Evolutionary conservation across 1,140 invertebrate species (phyloP).

Genomic region (Drosophila funebris): DNA sequence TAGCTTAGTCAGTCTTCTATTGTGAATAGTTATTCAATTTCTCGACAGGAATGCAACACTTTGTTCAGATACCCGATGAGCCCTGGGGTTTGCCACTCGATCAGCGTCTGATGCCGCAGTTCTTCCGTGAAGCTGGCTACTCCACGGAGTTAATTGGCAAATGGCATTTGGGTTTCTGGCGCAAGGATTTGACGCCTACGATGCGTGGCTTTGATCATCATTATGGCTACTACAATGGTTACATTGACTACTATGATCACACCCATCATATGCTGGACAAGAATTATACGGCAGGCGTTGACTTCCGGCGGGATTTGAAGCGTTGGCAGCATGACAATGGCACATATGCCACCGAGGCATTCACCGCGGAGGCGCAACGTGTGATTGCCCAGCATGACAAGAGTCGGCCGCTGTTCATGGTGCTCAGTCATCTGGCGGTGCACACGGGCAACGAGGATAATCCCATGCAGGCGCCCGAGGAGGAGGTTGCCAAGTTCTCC

Average conservation of each 20-base stretch:
- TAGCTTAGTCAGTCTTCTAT: too few relatives aligned
- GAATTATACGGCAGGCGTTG: constrained; percentile 85
- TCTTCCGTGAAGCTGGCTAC: constrained; percentile 91
- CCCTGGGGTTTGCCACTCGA: constrained; percentile 90
- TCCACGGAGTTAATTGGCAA: constrained; percentile 93
- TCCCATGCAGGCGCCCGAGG: constrained; percentile 90
- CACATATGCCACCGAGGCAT: constrained; percentile 91
- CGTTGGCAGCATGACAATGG: constrained; percentile 86
- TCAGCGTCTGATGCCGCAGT: constrained; percentile 90
- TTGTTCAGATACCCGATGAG: constrained; percentile 89
- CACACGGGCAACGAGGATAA: constrained; percentile 90
- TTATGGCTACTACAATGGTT: constrained; percentile 93
- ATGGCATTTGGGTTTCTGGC: constrained; percentile 93
- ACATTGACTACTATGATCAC: constrained; percentile 93
- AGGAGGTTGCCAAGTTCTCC: constrained; percentile 89
- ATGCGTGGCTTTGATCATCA: constrained; percentile 92
- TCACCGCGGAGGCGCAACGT: constrained; percentile 88
- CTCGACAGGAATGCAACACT: constrained; percentile 90
- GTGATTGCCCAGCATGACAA: constrained; percentile 88
- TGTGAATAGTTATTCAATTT: too few relatives aligned
- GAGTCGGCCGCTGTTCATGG: constrained; percentile 89
- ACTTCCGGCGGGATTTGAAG: constrained; percentile 87
- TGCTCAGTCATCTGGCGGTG: constrained; percentile 91
- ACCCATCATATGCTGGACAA: constrained; percentile 84
- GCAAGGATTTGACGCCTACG: constrained; percentile 90